Conservation (phyloP, 2,888 invertebrate genomes). For the Crepidodera aurea region DNA sequence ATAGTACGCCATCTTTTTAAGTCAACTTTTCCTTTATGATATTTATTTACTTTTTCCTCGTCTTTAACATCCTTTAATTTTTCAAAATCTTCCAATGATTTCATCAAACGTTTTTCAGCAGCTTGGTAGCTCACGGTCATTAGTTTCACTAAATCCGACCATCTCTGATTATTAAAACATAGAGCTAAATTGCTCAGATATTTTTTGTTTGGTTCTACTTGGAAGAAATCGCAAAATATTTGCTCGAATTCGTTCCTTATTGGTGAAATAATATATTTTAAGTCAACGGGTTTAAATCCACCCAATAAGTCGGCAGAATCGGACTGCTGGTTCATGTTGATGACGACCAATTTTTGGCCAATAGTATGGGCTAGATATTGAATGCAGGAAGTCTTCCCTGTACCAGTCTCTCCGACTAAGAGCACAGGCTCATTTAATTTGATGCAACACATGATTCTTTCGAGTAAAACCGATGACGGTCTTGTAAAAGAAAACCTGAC, state of each 20-base stretch:
- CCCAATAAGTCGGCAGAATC: constrained; percentile 96
- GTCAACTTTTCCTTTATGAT: constrained; percentile 41
- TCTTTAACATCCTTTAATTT: background rate
- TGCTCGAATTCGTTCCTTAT: constrained; percentile 83
- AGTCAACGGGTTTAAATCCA: constrained; percentile 95
- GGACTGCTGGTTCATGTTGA: constrained; percentile 99
- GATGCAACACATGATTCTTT: constrained; percentile 87
- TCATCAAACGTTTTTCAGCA: constrained; percentile 67
- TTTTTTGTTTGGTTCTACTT: constrained; percentile 78
- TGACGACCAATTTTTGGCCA: constrained; percentile 86
- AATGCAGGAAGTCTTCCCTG: constrained; percentile 95
- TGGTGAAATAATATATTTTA: constrained; percentile 83
- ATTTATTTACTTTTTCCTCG: constrained; percentile 31
- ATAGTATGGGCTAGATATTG: constrained; percentile 89
- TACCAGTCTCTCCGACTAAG: constrained; percentile 97
- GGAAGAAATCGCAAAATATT: constrained; percentile 81
- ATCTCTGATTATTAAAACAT: constrained; percentile 77
- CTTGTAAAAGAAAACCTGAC: constrained; percentile 83
- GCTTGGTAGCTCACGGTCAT: constrained; percentile 78
- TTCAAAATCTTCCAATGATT: constrained; percentile 37
- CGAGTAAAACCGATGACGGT: constrained; percentile 81
- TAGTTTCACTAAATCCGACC: constrained; percentile 74
- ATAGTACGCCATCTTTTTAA: constrained; percentile 72
- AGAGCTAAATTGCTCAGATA: constrained; percentile 83
- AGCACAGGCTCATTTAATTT: constrained; percentile 87